Percentiles rank a stretch among this genome's conserved stretches.
Conservation (phyloP, 2,797 vertebrate genomes). For the Alectoris magna region DNA sequence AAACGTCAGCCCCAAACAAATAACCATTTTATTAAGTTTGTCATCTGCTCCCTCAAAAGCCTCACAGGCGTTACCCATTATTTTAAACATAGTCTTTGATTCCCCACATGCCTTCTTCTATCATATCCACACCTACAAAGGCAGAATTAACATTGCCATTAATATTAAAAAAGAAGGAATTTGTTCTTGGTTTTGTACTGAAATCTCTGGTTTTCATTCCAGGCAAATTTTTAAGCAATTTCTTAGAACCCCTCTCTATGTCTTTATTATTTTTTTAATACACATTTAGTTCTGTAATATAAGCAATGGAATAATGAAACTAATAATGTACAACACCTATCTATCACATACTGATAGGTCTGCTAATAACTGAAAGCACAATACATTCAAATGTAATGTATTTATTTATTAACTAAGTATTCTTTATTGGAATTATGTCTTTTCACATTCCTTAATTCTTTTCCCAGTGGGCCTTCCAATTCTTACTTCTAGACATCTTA, state of each 20-base stretch:
- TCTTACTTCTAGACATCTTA: conserved; percentile 61
- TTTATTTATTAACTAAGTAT: conserved; percentile 69
- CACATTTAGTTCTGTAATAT: background rate
- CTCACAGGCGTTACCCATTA: background rate
- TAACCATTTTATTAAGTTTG: background rate
- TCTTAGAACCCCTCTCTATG: background rate
- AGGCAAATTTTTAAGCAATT: conserved; percentile 7
- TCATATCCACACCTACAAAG: background rate
- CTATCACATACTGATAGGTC: conserved; percentile 12
- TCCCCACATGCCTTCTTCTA: background rate
- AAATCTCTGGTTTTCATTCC: background rate
- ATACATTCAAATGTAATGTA: conserved; percentile 30
- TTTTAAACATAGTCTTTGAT: conserved; percentile 4
- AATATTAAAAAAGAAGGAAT: background rate
- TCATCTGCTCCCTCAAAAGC: background rate
- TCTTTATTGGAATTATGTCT: conserved; percentile 56
- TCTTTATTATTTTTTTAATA: background rate
- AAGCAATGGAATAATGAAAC: background rate
- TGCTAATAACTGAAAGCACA: conserved; percentile 25
- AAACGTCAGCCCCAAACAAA: conserved; percentile 28
- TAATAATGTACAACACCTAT: background rate
- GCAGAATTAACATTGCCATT: background rate
- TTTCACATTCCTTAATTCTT: conserved; percentile 62
- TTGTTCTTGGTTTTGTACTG: conserved; percentile 14
- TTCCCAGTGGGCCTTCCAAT: conserved; percentile 49